These are phyloP conservation scores for Bothrops alternatus DNA, from an alignment of 2,797 vertebrate species.

Conservation along the genomic window DNA sequence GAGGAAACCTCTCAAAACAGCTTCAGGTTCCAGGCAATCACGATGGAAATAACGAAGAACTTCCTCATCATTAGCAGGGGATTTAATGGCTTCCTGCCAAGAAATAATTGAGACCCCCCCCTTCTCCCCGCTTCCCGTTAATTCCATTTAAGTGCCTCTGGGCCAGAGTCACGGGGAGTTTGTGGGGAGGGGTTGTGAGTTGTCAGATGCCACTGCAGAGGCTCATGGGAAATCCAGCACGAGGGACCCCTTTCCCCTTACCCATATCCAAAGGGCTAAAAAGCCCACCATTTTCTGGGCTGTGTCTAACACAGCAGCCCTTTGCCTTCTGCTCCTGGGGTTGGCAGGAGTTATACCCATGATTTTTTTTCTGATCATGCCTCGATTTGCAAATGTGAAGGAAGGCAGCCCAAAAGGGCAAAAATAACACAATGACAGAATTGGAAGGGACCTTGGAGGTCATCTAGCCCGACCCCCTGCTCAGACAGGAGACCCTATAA, in stretches of 20 bases:
- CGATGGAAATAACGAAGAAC: slow-evolving; percentile 27
- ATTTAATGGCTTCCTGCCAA: slow-evolving; percentile 44
- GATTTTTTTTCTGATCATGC: neutral
- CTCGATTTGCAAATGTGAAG: neutral
- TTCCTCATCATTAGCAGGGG: slow-evolving; percentile 21
- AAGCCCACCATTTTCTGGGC: neutral
- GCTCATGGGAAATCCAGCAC: neutral
- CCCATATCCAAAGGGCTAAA: neutral
- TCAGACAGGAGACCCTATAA: no score
- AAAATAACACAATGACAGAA: neutral
- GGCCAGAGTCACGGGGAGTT: neutral
- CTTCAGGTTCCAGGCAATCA: slow-evolving; percentile 45
- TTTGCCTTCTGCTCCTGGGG: neutral
- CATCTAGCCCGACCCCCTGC: neutral
- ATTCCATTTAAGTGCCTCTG: neutral
- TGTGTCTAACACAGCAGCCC: neutral
- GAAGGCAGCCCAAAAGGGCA: neutral
- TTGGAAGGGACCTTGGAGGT: neutral
- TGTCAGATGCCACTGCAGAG: neutral
- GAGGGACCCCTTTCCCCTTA: neutral
- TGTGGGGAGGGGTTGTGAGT: no score
- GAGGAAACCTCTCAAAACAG: slow-evolving; percentile 38
- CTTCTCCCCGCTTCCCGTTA: neutral
- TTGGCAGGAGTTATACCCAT: neutral
- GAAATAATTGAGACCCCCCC: neutral